These are phyloP conservation scores for Suncus etruscus DNA, from an alignment of 2,113 vertebrate species.

Conservation along the genomic window DNA sequence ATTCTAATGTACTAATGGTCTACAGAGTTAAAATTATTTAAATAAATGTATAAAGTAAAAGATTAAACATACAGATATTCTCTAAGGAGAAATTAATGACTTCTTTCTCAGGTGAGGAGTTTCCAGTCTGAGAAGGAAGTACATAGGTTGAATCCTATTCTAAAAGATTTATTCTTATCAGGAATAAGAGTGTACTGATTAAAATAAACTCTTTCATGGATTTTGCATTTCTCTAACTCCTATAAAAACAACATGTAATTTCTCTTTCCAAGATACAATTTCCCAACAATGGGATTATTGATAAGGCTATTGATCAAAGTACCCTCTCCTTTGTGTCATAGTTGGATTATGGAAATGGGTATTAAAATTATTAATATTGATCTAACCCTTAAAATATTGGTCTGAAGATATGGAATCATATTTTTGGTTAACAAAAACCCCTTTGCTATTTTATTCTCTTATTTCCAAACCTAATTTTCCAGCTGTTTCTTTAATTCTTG, in stretches of 20 bases:
- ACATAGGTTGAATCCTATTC: background rate
- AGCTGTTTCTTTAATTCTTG: constrained; percentile 30
- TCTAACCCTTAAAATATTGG: background rate
- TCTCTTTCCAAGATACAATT: background rate
- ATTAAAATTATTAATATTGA: constrained; percentile 18
- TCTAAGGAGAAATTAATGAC: background rate
- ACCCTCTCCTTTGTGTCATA: background rate
- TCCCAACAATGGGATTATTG: background rate
- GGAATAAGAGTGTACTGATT: background rate
- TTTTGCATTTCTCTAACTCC: background rate
- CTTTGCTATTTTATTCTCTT: background rate
- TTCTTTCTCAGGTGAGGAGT: background rate
- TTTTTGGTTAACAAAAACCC: background rate
- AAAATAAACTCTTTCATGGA: background rate
- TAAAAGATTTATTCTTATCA: background rate
- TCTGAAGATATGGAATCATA: background rate
- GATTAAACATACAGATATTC: background rate
- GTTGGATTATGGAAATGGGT: background rate
- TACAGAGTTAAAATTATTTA: background rate
- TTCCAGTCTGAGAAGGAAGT: background rate
- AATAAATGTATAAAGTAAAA: constrained; percentile 45
- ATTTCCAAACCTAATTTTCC: background rate
- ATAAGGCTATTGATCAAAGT: constrained; percentile 9
- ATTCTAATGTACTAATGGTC: background rate
- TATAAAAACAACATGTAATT: constrained; percentile 40